A percentile compares a stretch with the other conserved stretches of the same genome.
Evolutionary conservation across 2,797 vertebrate genomes (phyloP).

Genomic region (Falco peregrinus): DNA sequence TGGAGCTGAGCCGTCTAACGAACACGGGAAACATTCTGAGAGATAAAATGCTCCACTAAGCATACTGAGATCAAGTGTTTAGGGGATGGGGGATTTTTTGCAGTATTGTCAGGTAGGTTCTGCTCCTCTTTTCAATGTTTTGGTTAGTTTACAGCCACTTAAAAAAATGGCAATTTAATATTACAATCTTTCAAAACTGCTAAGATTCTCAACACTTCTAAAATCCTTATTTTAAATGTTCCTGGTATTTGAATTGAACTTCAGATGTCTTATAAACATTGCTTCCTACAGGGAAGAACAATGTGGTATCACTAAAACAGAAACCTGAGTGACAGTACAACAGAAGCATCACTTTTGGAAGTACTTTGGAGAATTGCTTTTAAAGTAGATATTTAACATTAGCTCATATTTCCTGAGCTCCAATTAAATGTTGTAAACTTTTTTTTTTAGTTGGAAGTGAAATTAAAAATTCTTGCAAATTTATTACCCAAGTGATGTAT

Average conservation of each 20-base stretch:
- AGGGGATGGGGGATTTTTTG: neutral
- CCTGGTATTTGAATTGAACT: neutral
- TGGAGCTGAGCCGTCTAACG: conserved; percentile 31
- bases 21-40: neutral
- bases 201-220: neutral
- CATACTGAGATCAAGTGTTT: neutral
- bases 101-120: neutral
- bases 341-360: neutral
- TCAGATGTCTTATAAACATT: neutral
- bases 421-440: neutral
- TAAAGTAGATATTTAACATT: neutral
- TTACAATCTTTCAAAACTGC: neutral
- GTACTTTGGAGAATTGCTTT: neutral
- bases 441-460: neutral
- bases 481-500: neutral
- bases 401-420: neutral
- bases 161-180: neutral
- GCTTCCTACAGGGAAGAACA: neutral
- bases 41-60: conserved; percentile 13
- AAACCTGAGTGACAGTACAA: neutral
- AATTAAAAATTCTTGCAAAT: neutral
- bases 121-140: neutral
- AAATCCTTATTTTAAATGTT: neutral
- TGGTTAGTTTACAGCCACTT: neutral
- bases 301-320: neutral